Conservation (phyloP, 1,140 invertebrate genomes). For the Pseudomyrmex sp. region DNA sequence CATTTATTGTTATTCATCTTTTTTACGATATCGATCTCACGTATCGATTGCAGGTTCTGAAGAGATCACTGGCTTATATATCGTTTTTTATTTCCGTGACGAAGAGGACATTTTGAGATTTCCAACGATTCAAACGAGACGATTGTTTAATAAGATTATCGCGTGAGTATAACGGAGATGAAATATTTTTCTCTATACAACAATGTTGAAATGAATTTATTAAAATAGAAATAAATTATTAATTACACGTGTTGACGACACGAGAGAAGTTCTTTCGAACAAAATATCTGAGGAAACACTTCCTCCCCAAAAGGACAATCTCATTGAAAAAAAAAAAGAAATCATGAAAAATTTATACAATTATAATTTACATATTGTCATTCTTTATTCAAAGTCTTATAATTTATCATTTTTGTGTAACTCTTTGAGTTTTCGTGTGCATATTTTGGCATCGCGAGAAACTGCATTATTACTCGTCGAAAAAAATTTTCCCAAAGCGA, state of each 20-base stretch:
- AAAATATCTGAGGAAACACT: background rate
- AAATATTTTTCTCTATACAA: constrained; percentile 29
- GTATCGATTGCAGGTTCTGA: constrained; percentile 68
- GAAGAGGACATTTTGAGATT: constrained; percentile 21
- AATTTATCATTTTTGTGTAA: constrained; percentile 1
- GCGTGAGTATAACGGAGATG: background rate
- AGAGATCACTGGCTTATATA: constrained; percentile 70
- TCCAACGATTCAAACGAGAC: constrained; percentile 22
- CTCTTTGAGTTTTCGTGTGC: too few relatives aligned
- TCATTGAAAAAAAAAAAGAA: background rate
- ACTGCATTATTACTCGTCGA: background rate
- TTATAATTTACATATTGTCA: background rate
- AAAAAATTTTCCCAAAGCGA: background rate
- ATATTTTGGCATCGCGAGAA: background rate
- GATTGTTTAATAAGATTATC: background rate
- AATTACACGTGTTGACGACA: background rate
- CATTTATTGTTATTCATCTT: background rate
- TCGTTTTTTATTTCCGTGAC: constrained; percentile 65
- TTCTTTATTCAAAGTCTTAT: background rate
- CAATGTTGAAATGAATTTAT: background rate
- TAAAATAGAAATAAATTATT: constrained; percentile 18
- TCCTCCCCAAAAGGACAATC: background rate
- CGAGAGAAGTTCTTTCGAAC: background rate
- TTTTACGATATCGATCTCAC: background rate
- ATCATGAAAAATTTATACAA: background rate